phyloP scores from a whole-genome alignment of 1,140 invertebrate genomes.

The Plectrocnemia conspersa region DNA sequence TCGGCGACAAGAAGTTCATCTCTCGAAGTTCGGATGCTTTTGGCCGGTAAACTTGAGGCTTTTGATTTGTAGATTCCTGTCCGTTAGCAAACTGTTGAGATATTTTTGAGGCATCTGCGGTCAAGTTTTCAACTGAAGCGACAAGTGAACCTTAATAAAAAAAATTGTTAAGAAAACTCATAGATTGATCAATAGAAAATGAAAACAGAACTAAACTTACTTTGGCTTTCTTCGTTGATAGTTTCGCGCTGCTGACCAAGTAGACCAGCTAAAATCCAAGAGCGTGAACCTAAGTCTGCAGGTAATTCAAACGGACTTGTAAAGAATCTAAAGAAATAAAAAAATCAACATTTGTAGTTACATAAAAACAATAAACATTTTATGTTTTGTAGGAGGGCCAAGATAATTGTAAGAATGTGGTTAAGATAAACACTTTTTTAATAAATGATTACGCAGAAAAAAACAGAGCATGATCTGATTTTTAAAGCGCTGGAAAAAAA shows the following conservation, averaged over 20 bases:
- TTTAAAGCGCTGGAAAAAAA: no score
- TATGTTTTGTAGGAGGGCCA: no score
- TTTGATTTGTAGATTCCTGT: conserved; percentile 18
- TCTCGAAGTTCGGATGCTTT: conserved; percentile 70
- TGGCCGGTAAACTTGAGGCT: conserved; percentile 46
- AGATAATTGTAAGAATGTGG: no score
- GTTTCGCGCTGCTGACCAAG: conserved; percentile 49
- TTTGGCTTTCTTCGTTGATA: conserved; percentile 43
- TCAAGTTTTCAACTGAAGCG: conserved; percentile 46
- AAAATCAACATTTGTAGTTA: conserved; percentile 3
- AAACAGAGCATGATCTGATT: no score
- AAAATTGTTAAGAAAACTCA: conserved; percentile 1
- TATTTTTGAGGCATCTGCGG: conserved; percentile 42
- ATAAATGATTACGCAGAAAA: no score
- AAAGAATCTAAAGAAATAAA: conserved; percentile 42
- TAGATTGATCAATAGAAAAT: no score
- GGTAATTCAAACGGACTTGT: conserved; percentile 47
- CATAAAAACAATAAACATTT: not conserved
- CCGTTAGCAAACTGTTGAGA: conserved; percentile 29
- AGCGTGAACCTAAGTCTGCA: conserved; percentile 40
- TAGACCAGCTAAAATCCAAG: conserved; percentile 48
- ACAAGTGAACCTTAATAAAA: conserved; percentile 41
- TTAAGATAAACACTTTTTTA: no score
- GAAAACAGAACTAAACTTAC: conserved; percentile 23
- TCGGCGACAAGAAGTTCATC: conserved; percentile 81